A percentile compares a stretch with the other conserved stretches of the same genome.
Conservation (phyloP, 2,797 vertebrate species). For the Erethizon dorsatum region DNA sequence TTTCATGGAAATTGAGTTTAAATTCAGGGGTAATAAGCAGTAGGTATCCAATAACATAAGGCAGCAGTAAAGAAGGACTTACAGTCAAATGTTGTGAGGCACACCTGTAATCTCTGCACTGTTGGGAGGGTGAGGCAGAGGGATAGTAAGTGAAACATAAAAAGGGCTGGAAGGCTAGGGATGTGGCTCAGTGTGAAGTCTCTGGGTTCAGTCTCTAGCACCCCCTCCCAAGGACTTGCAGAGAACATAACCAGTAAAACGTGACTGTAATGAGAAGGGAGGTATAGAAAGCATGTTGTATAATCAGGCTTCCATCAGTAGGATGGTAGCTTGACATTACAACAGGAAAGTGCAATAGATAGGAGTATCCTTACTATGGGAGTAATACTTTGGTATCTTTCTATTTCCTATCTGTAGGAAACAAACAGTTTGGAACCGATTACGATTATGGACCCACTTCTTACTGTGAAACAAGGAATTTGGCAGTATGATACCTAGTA, state of each 20-base stretch:
- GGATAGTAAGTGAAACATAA: background rate
- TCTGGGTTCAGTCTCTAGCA: background rate
- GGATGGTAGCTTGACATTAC: background rate
- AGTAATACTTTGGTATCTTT: background rate
- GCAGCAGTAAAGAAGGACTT: background rate
- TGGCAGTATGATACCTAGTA: background rate
- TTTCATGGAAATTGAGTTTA: background rate
- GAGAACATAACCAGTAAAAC: background rate
- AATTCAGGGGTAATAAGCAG: background rate
- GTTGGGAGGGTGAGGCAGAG: background rate
- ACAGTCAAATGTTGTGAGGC: background rate
- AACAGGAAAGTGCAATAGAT: background rate
- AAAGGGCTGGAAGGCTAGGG: background rate
- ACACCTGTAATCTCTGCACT: background rate
- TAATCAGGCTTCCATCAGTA: background rate
- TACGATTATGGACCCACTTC: background rate
- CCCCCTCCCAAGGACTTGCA: background rate
- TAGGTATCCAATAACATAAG: background rate
- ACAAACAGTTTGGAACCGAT: background rate
- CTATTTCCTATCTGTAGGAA: background rate
- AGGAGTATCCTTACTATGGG: background rate
- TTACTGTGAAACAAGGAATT: constrained; percentile 28
- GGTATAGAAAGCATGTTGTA: background rate
- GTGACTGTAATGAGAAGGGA: background rate
- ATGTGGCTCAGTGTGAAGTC: background rate